Evolutionary conservation across 2,888 invertebrate species (phyloP).

Genomic region (Lasioglossum pauxillum): DNA sequence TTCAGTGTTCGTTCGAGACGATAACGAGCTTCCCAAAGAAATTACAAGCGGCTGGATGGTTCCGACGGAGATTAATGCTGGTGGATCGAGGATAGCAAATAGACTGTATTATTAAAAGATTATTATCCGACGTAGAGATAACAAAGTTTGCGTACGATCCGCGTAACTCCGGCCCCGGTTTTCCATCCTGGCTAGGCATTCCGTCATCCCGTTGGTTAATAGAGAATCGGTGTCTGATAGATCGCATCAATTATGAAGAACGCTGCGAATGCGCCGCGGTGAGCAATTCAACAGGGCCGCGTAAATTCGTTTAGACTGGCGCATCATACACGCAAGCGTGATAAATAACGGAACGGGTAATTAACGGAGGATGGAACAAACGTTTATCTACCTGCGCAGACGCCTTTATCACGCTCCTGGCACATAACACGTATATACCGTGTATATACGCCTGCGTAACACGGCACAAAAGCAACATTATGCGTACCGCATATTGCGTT

Average conservation of each 20-base stretch:
- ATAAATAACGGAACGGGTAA: constrained; percentile 72
- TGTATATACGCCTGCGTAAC: constrained; percentile 20
- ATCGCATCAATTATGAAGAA: constrained; percentile 68
- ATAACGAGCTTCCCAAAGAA: not conserved
- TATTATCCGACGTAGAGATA: not conserved
- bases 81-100: not conserved
- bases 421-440: constrained; percentile 30
- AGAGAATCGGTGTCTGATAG: constrained; percentile 59
- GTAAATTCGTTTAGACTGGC: constrained; percentile 69
- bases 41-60: not conserved
- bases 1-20: not conserved
- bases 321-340: constrained; percentile 65
- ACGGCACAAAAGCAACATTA: constrained; percentile 75
- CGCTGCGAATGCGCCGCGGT: constrained; percentile 61
- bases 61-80: not conserved
- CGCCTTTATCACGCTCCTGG: constrained; percentile 69
- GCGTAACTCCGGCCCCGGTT: not conserved
- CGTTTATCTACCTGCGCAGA: constrained; percentile 73
- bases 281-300: constrained; percentile 65
- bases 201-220: constrained; percentile 51
- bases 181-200: not conserved
- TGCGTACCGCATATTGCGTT: constrained; percentile 71
- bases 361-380: constrained; percentile 72
- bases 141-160: not conserved
- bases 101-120: constrained; percentile 10